phyloP scores from a whole-genome alignment of 2,113 vertebrate genomes.

The Cyphomyrus discorhynchus region DNA sequence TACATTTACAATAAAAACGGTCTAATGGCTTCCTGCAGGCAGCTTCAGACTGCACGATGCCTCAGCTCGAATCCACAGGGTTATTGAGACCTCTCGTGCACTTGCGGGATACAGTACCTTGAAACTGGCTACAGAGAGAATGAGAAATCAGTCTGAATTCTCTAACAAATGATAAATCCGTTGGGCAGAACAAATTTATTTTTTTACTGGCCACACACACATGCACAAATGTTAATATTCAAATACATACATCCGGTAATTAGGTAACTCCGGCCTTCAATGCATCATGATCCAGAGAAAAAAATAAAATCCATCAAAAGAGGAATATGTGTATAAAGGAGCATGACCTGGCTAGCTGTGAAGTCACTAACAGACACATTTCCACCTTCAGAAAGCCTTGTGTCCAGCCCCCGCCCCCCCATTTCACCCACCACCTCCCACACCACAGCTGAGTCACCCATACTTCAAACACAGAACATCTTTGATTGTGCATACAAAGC shows the following conservation, averaged over 20 bases:
- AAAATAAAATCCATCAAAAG: background rate
- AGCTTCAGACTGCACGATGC: background rate
- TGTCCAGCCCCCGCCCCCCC: background rate
- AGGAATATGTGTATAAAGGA: background rate
- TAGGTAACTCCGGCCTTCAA: background rate
- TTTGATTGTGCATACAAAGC: slow-evolving; percentile 30
- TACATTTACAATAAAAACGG: background rate
- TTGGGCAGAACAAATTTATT: background rate
- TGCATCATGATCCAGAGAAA: background rate
- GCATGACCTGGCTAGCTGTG: background rate
- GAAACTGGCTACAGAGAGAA: background rate
- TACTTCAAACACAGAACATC: slow-evolving; percentile 26
- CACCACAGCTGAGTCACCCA: background rate
- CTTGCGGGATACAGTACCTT: background rate
- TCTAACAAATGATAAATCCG: background rate
- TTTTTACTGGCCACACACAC: background rate
- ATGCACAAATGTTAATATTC: background rate
- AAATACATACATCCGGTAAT: background rate
- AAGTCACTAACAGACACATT: background rate
- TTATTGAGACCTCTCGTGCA: background rate
- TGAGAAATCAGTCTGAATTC: background rate
- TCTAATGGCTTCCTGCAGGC: background rate
- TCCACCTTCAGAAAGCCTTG: background rate
- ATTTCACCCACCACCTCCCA: background rate
- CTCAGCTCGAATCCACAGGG: background rate